Conservation (phyloP, 1,140 invertebrate genomes). For the Archivesica marissinica region DNA sequence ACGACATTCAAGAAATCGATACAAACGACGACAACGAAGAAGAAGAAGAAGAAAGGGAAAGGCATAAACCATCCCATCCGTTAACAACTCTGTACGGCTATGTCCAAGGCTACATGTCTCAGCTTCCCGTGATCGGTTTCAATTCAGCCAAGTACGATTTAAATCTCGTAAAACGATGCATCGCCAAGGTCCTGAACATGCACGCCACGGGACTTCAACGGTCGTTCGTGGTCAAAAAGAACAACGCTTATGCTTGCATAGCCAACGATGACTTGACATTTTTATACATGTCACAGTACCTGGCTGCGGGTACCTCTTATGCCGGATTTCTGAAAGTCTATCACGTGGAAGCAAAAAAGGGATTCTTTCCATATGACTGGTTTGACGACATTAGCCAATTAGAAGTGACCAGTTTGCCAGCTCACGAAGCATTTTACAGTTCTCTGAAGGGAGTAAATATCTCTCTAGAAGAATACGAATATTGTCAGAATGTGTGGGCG, state of each 20-base stretch:
- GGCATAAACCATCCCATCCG: not conserved
- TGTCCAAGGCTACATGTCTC: no score
- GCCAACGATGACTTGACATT: slow-evolving; percentile 10
- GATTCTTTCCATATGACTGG: slow-evolving; percentile 66
- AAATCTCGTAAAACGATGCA: slow-evolving; percentile 51
- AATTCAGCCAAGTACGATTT: slow-evolving; percentile 66
- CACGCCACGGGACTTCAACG: not conserved
- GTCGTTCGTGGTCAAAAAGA: slow-evolving; percentile 51
- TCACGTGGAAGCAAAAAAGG: slow-evolving; percentile 59
- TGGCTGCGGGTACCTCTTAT: slow-evolving; percentile 64
- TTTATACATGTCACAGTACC: slow-evolving; percentile 57
- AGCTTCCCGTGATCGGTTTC: slow-evolving; percentile 47
- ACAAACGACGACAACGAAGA: not conserved
- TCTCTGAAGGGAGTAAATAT: slow-evolving; percentile 57
- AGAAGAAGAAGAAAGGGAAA: not conserved
- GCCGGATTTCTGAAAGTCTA: slow-evolving; percentile 65
- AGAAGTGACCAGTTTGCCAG: slow-evolving; percentile 25
- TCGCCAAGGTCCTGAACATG: slow-evolving; percentile 38
- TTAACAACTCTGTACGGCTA: not conserved
- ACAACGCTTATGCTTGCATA: slow-evolving; percentile 56
- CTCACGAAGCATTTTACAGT: slow-evolving; percentile 55
- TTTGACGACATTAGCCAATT: slow-evolving; percentile 48
- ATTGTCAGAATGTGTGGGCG: slow-evolving; percentile 55
- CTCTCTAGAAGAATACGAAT: slow-evolving; percentile 58
- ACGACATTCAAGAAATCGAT: not conserved